Evolutionary conservation across 2,797 vertebrate species (phyloP).

Genomic region (Peromyscus aztecus): DNA sequence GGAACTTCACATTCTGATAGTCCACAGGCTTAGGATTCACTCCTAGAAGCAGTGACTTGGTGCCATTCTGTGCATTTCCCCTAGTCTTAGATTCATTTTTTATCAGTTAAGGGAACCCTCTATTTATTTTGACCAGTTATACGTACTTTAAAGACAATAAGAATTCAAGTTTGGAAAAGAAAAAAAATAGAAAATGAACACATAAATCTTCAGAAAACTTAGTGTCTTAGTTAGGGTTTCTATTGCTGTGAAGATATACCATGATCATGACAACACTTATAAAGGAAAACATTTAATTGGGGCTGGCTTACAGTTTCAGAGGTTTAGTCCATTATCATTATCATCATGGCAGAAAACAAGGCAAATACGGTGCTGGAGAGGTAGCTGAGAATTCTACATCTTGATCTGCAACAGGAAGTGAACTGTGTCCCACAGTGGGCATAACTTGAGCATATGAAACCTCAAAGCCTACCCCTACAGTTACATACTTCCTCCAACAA

Average conservation of each 20-base stretch:
- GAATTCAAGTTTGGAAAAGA: slow-evolving; percentile 9
- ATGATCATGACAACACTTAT: not conserved
- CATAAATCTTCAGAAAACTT: slow-evolving; percentile 14
- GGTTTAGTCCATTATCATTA: not conserved
- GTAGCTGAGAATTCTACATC: not conserved
- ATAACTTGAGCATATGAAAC: not conserved
- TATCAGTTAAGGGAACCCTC: not conserved
- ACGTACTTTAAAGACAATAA: not conserved
- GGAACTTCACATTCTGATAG: slow-evolving; percentile 7
- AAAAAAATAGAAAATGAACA: not conserved
- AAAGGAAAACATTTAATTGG: not conserved
- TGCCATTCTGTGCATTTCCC: not conserved
- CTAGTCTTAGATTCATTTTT: not conserved
- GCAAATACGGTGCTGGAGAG: not conserved
- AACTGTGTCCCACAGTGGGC: not conserved
- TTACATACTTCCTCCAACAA: not conserved
- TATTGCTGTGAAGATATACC: not conserved
- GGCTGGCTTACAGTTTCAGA: not conserved
- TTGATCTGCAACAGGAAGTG: not conserved
- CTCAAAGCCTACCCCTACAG: not conserved
- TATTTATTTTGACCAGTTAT: not conserved
- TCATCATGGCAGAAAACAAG: not conserved
- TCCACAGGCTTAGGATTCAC: not conserved
- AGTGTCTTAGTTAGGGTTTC: not conserved
- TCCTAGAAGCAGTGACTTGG: not conserved